Evolutionary conservation across 1,140 invertebrate species (phyloP), one percentile per base, ranked within the genome.

Genomic region (Cheumatopsyche charites): DNA sequence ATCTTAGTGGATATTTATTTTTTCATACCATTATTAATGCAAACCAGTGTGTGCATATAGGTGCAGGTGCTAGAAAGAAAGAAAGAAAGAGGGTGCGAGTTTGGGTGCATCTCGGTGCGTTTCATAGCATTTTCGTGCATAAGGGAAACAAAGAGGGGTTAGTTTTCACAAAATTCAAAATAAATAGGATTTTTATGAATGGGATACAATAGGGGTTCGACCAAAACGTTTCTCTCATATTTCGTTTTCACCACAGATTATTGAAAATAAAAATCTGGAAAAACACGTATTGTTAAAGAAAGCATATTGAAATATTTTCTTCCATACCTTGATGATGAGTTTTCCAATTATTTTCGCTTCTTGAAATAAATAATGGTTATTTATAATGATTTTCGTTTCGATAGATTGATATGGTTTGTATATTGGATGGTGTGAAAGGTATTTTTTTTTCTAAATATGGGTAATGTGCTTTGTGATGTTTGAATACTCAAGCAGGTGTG

Each of bases 1-100:
- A 47, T 9, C 13, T 6, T 66, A 23, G 63, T 47, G 9, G 63
- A 66, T n/a, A 47, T 21, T 47, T 9, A 17, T 73, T 70, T 58
- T 36, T 63, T 73, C 74, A 73, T 75, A 73, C 74, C 74, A 75
- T 61, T 73, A 67, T 68, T 69, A 75, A 72, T 71, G 49, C 74
- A 73, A 75, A 75, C 74, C 74, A 75, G 74, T 75, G 74, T 75
- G 74, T 75, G 74, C 74, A 73, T 75, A 70, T 58, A 71, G 74
- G 74, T 75, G 74, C 74, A 73, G 74, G 74, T 75, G 74, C 74
- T 75, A 75, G 66, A 75, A 75, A 72, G 63, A 75, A 63, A 75
- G 55, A 72, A 47, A 68, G 12, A 58, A 43, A 62, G 17, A 75
- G 74, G 74, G 74, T 75, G 74, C 74, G 23, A 73, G 67, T 70